Conservation (phyloP, 2,888 invertebrate genomes). For the Carabus problematicus region DNA sequence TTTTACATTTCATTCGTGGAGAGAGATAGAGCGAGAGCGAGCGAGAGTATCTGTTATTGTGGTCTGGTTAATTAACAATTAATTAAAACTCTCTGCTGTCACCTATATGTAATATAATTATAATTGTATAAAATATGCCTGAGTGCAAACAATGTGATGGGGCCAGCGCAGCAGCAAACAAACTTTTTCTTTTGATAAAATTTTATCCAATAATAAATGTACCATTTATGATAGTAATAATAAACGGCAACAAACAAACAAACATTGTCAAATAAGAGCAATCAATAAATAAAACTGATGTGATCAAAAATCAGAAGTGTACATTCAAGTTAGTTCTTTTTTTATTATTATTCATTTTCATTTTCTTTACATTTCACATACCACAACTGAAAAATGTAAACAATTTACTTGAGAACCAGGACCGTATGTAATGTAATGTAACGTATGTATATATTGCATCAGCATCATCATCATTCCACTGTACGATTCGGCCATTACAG, state of each 20-base stretch:
- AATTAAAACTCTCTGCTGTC: constrained; percentile 1
- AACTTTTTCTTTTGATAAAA: constrained; percentile 33
- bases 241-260: constrained; percentile 16
- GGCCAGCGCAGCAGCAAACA: constrained; percentile 66
- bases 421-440: neutral
- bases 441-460: no score
- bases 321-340: neutral
- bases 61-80: neutral
- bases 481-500: neutral
- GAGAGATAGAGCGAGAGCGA: neutral
- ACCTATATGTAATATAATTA: constrained; percentile 22
- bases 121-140: constrained; percentile 52
- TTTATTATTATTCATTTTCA: no score
- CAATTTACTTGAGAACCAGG: constrained; percentile 6
- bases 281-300: constrained; percentile 28
- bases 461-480: no score
- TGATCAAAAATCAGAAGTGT: constrained; percentile 23
- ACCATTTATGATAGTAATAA: constrained; percentile 46
- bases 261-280: constrained; percentile 13
- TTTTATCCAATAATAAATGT: constrained; percentile 47
- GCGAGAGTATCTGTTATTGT: neutral
- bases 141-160: constrained; percentile 90
- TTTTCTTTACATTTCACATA: constrained; percentile 36
- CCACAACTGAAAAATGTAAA: constrained; percentile 43
- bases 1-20: neutral